phyloP scores from a whole-genome alignment of 2,797 vertebrate genomes.

The Pseudotriccus pelzelni region DNA sequence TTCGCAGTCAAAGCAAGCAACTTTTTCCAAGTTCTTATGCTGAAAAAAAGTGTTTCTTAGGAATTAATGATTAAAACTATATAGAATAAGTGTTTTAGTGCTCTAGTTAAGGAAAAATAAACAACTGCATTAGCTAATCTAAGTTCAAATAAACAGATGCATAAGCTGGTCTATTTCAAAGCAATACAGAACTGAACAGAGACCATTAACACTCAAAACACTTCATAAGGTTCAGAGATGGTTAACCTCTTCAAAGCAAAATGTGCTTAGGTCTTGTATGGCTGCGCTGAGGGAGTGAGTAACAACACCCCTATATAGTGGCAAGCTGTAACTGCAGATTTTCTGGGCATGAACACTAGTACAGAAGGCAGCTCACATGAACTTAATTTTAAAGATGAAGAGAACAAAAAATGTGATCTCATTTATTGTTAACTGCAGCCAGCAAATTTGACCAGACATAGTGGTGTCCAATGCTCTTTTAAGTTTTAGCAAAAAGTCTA shows the following conservation, averaged over 20 bases:
- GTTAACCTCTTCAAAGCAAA: slow-evolving; percentile 30
- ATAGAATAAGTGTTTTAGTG: slow-evolving; percentile 35
- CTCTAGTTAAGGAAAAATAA: slow-evolving; percentile 53
- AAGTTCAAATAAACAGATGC: slow-evolving; percentile 61
- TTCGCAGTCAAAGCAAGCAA: slow-evolving; percentile 9
- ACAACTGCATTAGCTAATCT: slow-evolving; percentile 48
- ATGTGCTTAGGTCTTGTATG: background rate
- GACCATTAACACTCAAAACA: slow-evolving; percentile 17
- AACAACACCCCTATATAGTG: background rate
- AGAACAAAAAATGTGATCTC: background rate
- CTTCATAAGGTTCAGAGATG: slow-evolving; percentile 6
- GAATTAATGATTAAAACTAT: slow-evolving; percentile 29
- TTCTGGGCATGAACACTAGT: background rate
- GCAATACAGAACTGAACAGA: slow-evolving; percentile 15
- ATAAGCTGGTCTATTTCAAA: slow-evolving; percentile 38
- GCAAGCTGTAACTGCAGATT: background rate
- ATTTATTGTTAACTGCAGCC: background rate
- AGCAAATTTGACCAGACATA: background rate
- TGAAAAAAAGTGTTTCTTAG: slow-evolving; percentile 21
- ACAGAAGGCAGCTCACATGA: background rate
- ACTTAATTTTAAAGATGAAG: background rate
- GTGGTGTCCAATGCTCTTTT: background rate
- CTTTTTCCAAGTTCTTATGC: slow-evolving; percentile 38
- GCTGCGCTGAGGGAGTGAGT: background rate
- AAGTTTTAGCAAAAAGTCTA: background rate